Evolutionary conservation across 2,888 invertebrate species (phyloP), one percentile per base, ranked within the genome.

Genomic region (Cataglyphis rosenhaueri): DNA sequence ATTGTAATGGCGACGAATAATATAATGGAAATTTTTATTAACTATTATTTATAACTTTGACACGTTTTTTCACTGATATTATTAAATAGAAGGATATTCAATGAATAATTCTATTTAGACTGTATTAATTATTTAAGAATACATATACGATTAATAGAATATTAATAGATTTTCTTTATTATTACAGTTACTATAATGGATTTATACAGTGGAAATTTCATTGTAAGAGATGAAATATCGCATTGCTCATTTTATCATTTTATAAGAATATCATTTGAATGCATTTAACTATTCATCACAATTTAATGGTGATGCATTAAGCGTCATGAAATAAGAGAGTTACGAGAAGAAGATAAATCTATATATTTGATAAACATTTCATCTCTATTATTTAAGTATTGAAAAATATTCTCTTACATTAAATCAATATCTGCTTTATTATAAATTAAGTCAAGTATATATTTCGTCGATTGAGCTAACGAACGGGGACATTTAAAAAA

Each of bases 271-370:
- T 35, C 82, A 86, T 87, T 89, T 84, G 78, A 87, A 86, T 86
- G 59, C 76, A 85, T 76, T 84, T 70, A 81, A 66, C 82, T 86
- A 85, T 82, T 59, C 84, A 71, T 89, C 85, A 84, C 66, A 83
- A 88, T 84, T 82, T 86, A 85, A 89, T 84, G 74, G 66, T 82
- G 83, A 75, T 55, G 83, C 55, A 82, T 87, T 66, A 83, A 84
- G 41, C 52, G 62, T 65, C 62, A 29, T 15, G 41, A 65, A 85
- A 84, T 84, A 82, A 89, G 71, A 84, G 76, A 82, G n/a, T 44
- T 82, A 87, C 81, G 79, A 82, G 78, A 71, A 73, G 83, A 76
- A 82, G 73, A 68, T 61, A 35, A 81, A 65, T 59, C 12, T 41
- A 59, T 41, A 59, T 29, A 29, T 48, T 25, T 44, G 1, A 55